Conservation (phyloP, 2,797 vertebrate species). For the Semaprochilodus insignis region DNA sequence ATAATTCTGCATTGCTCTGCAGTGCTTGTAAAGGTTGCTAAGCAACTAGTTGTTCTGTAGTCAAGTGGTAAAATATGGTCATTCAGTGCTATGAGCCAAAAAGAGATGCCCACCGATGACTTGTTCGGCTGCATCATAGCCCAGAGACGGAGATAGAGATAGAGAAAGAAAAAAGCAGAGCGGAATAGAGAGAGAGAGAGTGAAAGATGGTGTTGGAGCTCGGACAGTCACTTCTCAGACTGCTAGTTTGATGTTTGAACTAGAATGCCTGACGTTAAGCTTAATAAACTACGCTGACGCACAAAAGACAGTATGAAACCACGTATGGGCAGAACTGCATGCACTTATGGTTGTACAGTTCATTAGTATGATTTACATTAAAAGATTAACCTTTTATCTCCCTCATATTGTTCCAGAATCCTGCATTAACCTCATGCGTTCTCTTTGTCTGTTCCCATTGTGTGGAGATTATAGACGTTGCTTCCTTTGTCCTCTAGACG, state of each 20-base stretch:
- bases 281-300: background rate
- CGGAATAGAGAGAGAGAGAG: background rate
- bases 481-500: background rate
- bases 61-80: slow-evolving; percentile 55
- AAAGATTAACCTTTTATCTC: slow-evolving; percentile 11
- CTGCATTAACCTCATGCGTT: slow-evolving; percentile 21
- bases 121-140: slow-evolving; percentile 36
- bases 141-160: background rate
- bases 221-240: background rate
- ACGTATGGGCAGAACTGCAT: background rate
- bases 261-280: background rate
- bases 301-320: background rate
- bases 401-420: background rate
- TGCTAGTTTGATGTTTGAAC: background rate
- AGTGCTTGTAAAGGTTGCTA: slow-evolving; percentile 65
- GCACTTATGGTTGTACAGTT: background rate
- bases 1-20: slow-evolving; percentile 55
- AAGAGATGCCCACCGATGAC: slow-evolving; percentile 52
- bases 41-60: slow-evolving; percentile 66
- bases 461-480: background rate
- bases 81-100: slow-evolving; percentile 44
- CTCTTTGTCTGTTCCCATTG: slow-evolving; percentile 3
- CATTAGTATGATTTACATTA: background rate
- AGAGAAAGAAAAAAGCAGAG: background rate
- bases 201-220: background rate